A percentile compares a stretch with the other conserved stretches of the same genome.
These are phyloP conservation scores for Platycnemis pennipes DNA, from an alignment of 2,888 invertebrate genomes.

Conservation along the genomic window DNA sequence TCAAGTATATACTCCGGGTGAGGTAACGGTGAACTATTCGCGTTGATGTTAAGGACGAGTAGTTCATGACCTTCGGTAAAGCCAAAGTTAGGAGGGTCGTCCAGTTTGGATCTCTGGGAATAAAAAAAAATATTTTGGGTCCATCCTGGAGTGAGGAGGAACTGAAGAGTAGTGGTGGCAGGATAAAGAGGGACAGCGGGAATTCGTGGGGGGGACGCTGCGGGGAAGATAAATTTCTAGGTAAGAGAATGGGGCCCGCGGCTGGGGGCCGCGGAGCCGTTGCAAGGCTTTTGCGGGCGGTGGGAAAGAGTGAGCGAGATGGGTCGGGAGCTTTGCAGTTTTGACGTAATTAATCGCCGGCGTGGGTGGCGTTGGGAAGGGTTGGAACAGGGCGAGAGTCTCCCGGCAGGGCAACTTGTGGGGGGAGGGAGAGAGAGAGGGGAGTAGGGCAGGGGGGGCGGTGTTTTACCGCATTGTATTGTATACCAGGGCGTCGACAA, in stretches of 20 bases:
- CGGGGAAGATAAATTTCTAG: not conserved
- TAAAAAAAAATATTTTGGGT: too few species aligned
- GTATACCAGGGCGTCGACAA: conserved; percentile 63
- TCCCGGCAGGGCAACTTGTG: not conserved
- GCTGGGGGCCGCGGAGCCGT: not conserved
- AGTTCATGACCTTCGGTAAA: too few species aligned
- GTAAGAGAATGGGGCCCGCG: not conserved
- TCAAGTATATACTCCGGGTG: too few species aligned
- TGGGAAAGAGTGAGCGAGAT: not conserved
- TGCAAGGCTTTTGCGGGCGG: not conserved
- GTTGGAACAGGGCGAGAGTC: not conserved
- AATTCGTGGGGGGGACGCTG: not conserved
- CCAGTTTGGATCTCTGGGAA: too few species aligned
- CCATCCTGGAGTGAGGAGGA: not conserved
- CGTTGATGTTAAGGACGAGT: too few species aligned
- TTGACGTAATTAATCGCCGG: conserved; percentile 62
- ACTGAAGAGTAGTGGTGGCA: not conserved
- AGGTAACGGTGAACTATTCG: too few species aligned
- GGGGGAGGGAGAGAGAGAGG: not conserved
- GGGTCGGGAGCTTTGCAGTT: conserved; percentile 43
- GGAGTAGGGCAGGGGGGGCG: not conserved
- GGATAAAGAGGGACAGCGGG: too few species aligned
- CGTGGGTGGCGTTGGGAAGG: not conserved
- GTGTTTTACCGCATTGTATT: conserved; percentile 55
- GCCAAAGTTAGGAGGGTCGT: too few species aligned